Evolutionary conservation across 2,888 invertebrate species (phyloP).

Genomic region (Habroteleia sp.): DNA sequence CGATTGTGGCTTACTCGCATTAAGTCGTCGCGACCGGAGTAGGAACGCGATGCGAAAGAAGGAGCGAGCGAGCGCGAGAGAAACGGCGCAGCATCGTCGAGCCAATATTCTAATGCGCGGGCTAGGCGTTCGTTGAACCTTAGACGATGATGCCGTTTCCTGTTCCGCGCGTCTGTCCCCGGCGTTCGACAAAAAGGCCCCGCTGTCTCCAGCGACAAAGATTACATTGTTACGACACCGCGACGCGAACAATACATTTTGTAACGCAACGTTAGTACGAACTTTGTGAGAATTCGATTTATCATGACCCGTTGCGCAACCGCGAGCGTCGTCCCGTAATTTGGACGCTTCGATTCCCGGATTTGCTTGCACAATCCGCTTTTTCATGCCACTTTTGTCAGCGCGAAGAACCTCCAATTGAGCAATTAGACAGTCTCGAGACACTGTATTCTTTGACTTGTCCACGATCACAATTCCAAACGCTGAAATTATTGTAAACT

Average conservation of each 20-base stretch:
- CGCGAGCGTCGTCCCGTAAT: constrained; percentile 25
- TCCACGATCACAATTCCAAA: too few relatives aligned
- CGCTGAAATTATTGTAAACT: too few relatives aligned
- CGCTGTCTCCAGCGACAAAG: constrained; percentile 44
- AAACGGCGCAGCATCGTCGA: constrained; percentile 69
- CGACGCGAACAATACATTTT: constrained; percentile 57
- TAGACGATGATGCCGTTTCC: constrained; percentile 67
- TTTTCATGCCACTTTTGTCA: too few relatives aligned
- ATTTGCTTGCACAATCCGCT: too few relatives aligned
- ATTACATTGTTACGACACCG: constrained; percentile 56
- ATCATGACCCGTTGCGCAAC: constrained; percentile 50
- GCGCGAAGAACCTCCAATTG: too few relatives aligned
- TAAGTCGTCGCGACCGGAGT: constrained; percentile 68
- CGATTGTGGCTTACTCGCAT: constrained; percentile 69
- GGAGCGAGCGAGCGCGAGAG: constrained; percentile 58
- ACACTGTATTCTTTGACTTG: too few relatives aligned
- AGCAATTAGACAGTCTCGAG: too few relatives aligned
- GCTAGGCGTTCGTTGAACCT: constrained; percentile 76
- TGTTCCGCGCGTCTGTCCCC: constrained; percentile 60
- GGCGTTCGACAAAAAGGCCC: constrained; percentile 53
- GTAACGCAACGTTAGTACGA: constrained; percentile 52
- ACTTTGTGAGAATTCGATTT: constrained; percentile 56
- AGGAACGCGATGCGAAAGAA: constrained; percentile 55
- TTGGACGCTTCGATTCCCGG: too few relatives aligned
- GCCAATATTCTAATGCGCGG: constrained; percentile 76